Evolutionary conservation across 2,113 vertebrate species (phyloP).

Genomic region (Abramis brama): DNA sequence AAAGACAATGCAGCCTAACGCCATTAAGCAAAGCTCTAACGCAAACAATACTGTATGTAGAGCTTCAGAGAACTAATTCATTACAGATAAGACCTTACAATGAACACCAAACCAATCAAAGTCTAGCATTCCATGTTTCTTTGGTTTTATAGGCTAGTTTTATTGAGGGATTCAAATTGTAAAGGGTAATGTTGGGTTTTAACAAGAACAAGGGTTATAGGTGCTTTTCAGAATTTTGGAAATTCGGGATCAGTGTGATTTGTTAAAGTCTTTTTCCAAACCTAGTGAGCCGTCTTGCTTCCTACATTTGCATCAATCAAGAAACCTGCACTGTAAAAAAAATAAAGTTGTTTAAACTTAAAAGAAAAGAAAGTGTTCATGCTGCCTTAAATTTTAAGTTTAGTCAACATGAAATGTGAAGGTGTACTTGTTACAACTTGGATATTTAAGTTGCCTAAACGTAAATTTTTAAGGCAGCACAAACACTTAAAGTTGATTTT

Average conservation of each 20-base stretch:
- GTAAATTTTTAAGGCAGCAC: no score
- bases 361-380: no score
- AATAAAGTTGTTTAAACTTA: no score
- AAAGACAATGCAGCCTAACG: conserved; percentile 48
- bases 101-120: neutral
- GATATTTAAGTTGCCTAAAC: no score
- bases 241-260: neutral
- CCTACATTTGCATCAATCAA: neutral
- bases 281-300: neutral
- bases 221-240: neutral
- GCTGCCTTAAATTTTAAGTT: no score
- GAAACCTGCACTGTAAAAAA: neutral
- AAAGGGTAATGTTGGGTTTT: neutral
- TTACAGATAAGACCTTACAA: neutral
- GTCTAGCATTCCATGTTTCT: neutral
- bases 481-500: no score
- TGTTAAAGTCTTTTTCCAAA: neutral
- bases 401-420: no score
- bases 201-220: neutral
- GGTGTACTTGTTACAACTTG: no score
- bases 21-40: conserved; percentile 49
- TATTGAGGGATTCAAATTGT: neutral
- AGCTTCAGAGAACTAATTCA: conserved; percentile 26
- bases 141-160: neutral
- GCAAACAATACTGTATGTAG: conserved; percentile 44